These are phyloP conservation scores for Tragulus kanchil DNA, from an alignment of 2,113 vertebrate genomes.

Conservation along the genomic window DNA sequence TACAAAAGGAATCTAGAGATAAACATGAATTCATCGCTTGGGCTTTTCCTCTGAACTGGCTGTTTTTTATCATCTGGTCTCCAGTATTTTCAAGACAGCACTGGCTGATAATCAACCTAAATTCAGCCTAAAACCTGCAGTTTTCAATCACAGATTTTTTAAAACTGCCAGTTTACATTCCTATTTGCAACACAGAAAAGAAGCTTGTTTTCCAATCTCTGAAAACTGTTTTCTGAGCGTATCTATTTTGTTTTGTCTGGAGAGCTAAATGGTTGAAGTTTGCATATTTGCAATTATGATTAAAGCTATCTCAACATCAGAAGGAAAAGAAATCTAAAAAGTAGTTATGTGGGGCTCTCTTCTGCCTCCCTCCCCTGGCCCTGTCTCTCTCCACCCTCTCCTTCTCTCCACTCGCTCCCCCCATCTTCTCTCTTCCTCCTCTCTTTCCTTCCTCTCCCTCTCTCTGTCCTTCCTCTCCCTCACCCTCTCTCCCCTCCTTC, in stretches of 20 bases:
- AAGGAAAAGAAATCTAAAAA: slow-evolving; percentile 38
- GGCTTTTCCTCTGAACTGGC: background rate
- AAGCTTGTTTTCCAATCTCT: slow-evolving; percentile 14
- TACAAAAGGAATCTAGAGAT: background rate
- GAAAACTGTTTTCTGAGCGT: slow-evolving; percentile 40
- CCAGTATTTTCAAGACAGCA: background rate
- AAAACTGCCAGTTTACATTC: background rate
- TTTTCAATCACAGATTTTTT: background rate
- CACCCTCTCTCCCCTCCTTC: background rate
- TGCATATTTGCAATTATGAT: slow-evolving; percentile 53
- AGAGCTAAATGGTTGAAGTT: slow-evolving; percentile 23
- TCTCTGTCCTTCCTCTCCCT: background rate
- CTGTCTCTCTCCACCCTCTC: background rate
- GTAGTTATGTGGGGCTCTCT: background rate
- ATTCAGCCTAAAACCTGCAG: background rate
- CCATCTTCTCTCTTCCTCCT: background rate
- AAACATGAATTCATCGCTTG: background rate
- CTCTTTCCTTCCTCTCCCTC: background rate
- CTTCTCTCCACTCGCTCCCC: background rate
- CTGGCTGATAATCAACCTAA: background rate
- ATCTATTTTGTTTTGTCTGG: slow-evolving; percentile 52
- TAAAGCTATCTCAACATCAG: slow-evolving; percentile 20
- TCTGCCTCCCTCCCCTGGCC: background rate
- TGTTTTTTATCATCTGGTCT: background rate
- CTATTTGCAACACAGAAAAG: background rate